Evolutionary conservation across 2,888 invertebrate genomes (phyloP).

Genomic region (Eristalis tenax): DNA sequence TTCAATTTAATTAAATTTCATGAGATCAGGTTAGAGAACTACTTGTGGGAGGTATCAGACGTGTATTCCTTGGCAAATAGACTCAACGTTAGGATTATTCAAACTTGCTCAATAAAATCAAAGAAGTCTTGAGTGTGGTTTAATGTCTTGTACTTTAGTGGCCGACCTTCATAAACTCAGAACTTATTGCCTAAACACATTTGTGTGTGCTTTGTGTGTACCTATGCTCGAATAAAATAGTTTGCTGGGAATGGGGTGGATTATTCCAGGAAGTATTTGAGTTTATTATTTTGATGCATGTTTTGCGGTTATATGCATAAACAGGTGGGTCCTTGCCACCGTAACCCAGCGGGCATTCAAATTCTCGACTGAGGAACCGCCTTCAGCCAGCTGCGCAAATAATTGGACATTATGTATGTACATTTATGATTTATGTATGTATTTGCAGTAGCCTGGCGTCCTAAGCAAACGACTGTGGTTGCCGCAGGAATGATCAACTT

Average conservation of each 20-base stretch:
- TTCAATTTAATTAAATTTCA: slow-evolving; percentile 31
- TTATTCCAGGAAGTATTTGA: not conserved
- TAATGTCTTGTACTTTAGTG: not conserved
- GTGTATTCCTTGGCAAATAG: not conserved
- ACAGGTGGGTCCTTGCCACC: not conserved
- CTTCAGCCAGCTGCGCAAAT: not conserved
- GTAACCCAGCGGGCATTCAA: not conserved
- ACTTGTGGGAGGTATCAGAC: not conserved
- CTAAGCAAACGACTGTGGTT: not conserved
- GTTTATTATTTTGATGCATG: not conserved
- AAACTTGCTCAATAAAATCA: slow-evolving; percentile 9
- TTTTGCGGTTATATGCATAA: not conserved
- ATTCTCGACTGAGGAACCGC: not conserved
- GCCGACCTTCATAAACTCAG: not conserved
- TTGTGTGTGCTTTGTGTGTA: not conserved
- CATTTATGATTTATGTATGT: not conserved
- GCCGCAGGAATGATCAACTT: not conserved
- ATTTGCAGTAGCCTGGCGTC: not conserved
- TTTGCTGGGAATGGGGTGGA: not conserved
- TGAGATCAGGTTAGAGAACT: slow-evolving; percentile 12
- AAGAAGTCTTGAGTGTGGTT: not conserved
- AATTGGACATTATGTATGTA: not conserved
- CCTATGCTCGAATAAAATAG: not conserved
- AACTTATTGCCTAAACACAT: not conserved
- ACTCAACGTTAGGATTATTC: not conserved